phyloP scores from a whole-genome alignment of 1,140 invertebrate species.

The Anastatus disparis region DNA sequence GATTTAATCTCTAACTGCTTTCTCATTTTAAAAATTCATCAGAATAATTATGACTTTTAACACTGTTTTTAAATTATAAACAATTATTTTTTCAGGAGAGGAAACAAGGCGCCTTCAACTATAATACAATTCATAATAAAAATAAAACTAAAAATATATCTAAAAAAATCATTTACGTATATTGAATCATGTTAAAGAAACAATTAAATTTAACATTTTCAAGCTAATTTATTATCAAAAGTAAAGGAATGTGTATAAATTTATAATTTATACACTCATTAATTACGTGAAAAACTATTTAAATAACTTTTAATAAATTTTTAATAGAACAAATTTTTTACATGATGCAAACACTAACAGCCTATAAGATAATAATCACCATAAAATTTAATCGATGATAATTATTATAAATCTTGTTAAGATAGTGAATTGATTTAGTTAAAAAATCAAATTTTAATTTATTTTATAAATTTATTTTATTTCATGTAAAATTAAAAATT shows the following conservation, averaged over 20 bases:
- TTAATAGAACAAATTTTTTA: neutral
- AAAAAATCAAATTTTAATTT: neutral
- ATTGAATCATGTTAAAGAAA: slow-evolving; percentile 23
- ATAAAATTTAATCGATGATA: slow-evolving; percentile 11
- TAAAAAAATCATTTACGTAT: slow-evolving; percentile 13
- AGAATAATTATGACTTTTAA: neutral
- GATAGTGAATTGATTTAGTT: slow-evolving; percentile 16
- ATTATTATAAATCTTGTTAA: neutral
- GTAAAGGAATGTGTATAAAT: neutral
- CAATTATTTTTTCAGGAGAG: slow-evolving; percentile 10
- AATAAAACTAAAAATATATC: slow-evolving; percentile 19
- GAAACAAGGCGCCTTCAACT: neutral
- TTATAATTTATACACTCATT: too few species aligned
- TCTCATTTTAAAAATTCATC: neutral
- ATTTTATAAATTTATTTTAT: neutral
- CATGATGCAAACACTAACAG: neutral
- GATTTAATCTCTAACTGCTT: slow-evolving; percentile 1
- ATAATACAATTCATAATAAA: slow-evolving; percentile 21
- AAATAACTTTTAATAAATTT: slow-evolving; percentile 14
- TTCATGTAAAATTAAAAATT: slow-evolving; percentile 1
- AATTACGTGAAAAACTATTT: too few species aligned
- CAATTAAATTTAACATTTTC: slow-evolving; percentile 20
- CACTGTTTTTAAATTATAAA: neutral
- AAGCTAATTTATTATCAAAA: slow-evolving; percentile 14
- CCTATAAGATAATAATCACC: neutral